Percentiles rank a stretch among this genome's conserved stretches.
phyloP scores from a whole-genome alignment of 2,113 vertebrate genomes.

The Oncorhynchus gorbuscha region DNA sequence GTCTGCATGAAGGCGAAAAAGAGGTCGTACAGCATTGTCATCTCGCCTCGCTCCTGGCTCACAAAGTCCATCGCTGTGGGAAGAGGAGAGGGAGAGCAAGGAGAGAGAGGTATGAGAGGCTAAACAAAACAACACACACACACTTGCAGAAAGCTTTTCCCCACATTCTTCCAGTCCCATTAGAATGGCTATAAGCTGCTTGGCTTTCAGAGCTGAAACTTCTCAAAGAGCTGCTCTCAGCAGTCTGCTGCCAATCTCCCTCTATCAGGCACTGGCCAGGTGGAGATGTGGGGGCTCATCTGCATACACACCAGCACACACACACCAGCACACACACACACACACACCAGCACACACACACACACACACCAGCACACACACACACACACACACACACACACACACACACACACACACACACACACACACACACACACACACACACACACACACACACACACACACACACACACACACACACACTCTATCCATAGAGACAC shows the following conservation, averaged over 20 bases:
- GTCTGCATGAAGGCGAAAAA: constrained; percentile 92
- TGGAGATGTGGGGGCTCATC: constrained; percentile 22
- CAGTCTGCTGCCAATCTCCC: constrained; percentile 50
- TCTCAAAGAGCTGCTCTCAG: constrained; percentile 47
- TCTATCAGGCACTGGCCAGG: constrained; percentile 58
- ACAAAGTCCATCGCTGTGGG: constrained; percentile 85
- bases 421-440: no score
- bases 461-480: no score
- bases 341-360: no score
- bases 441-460: no score
- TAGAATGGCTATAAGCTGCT: constrained; percentile 35
- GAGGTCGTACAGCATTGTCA: constrained; percentile 90
- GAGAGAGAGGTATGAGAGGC: background rate
- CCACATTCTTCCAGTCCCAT: constrained; percentile 3
- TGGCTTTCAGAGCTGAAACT: constrained; percentile 29
- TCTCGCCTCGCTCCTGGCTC: constrained; percentile 86
- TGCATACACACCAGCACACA: constrained; percentile 2
- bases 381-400: no score
- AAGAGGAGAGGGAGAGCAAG: constrained; percentile 3
- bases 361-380: no score
- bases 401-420: background rate
- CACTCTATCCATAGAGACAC: background rate
- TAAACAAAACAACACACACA: constrained; percentile 20
- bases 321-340: background rate
- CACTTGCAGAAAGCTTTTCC: constrained; percentile 17